phyloP scores from a whole-genome alignment of 2,113 vertebrate species.

The Laticauda laticaudata region DNA sequence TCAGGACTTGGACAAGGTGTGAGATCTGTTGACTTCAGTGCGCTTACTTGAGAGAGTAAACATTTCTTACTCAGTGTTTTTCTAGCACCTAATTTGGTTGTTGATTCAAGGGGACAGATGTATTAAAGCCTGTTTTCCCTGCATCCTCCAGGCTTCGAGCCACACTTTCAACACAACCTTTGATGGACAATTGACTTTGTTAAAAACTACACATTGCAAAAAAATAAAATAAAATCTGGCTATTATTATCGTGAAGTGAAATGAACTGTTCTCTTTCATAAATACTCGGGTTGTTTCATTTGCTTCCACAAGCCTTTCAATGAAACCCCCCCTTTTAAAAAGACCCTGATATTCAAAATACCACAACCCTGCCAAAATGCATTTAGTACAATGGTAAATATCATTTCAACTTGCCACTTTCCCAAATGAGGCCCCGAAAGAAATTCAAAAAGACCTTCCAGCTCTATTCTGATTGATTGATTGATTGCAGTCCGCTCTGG shows the following conservation, averaged over 20 bases:
- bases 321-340: too few species aligned
- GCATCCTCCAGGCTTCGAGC: neutral
- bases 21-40: neutral
- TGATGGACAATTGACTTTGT: neutral
- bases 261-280: neutral
- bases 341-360: too few species aligned
- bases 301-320: neutral
- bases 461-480: neutral
- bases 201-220: neutral
- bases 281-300: neutral
- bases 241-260: neutral
- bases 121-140: too few species aligned
- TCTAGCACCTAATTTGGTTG: slow-evolving; percentile 34
- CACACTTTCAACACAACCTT: neutral
- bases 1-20: neutral
- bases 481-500: neutral
- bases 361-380: too few species aligned
- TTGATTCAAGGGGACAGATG: neutral
- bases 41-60: neutral
- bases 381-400: too few species aligned
- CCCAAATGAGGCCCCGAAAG: too few species aligned
- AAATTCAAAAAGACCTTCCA: neutral
- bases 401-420: too few species aligned
- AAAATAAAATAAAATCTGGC: neutral
- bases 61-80: neutral